Evolutionary conservation across 2,797 vertebrate genomes (phyloP), one percentile per base, ranked within the genome.

Genomic region (Pelodytes ibericus): DNA sequence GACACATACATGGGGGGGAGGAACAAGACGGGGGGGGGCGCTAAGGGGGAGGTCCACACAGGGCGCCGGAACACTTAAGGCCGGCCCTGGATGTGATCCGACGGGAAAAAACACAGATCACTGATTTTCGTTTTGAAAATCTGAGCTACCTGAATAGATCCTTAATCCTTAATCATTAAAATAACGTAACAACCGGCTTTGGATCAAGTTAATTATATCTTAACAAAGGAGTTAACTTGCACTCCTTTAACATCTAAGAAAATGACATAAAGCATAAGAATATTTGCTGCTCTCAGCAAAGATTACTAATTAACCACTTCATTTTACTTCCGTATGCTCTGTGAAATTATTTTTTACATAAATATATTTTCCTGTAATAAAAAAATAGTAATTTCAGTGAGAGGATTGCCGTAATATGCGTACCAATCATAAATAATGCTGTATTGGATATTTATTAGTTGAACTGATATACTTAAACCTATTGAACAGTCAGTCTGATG

Each of bases 301-400:
- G 51, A 25, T 30, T 58, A 15, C 9, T 30, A 77, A 72, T 71
- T 67, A 66, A 11, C 41, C 22, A 25, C 9, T 65, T 0, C 66
- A 71, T 65, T 22, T 0, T 33, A 20, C 39, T 15, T 70, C 75
- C 81, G 61, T 59, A 44, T 56, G 16, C 70, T 60, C 33, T 58
- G 36, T 72, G 41, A 62, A 67, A 64, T 49, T 5, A 1, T 75
- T 65, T 80, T 27, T 69, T 41, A 47, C 25, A 57, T 58, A 71
- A 76, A 63, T 62, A 62, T 56, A 56, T 63, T 63, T 77, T 63
- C 47, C 24, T 18, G 20, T 22, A 27, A 31, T 70, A 58, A 69
- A 77, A 57, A 53, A 44, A 39, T 53, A 77, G 39, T 71, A 76
- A 7, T 61, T n/a, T 29, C 24, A 25, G 11, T 36, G 44, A 69